A percentile compares a stretch with the other conserved stretches of the same genome.
These are phyloP conservation scores for Kryphioiulus occultus DNA, from an alignment of 2,888 invertebrate genomes.

Conservation along the genomic window DNA sequence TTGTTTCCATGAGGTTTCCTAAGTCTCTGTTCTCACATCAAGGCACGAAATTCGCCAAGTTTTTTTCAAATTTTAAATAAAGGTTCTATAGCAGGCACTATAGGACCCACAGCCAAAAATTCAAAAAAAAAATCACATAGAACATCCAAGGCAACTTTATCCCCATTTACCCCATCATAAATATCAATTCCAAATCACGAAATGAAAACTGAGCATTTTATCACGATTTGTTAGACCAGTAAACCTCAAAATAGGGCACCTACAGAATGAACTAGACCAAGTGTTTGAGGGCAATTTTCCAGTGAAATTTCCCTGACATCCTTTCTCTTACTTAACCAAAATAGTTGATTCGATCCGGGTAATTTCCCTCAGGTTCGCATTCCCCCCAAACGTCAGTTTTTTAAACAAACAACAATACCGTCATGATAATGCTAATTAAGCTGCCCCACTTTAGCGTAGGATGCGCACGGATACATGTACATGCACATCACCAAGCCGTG, in stretches of 20 bases:
- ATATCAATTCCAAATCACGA: background rate
- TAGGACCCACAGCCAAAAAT: background rate
- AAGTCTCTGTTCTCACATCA: background rate
- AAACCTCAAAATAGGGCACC: background rate
- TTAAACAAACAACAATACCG: background rate
- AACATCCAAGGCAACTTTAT: too few relatives aligned
- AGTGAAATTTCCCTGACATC: background rate
- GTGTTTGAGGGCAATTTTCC: background rate
- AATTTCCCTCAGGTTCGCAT: background rate
- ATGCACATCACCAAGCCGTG: background rate
- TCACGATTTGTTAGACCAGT: background rate
- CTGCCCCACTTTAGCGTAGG: background rate
- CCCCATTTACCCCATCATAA: background rate
- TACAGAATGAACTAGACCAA: background rate
- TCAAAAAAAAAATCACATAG: background rate
- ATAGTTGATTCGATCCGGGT: background rate
- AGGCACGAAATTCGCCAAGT: background rate
- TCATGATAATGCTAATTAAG: background rate
- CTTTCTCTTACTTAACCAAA: background rate
- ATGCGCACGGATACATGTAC: background rate
- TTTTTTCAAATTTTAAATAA: background rate
- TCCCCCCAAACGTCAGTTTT: background rate
- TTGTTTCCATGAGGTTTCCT: background rate
- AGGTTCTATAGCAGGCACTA: background rate
- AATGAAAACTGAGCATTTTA: background rate